Evolutionary conservation across 2,113 vertebrate species (phyloP).

Genomic region (Ranitomeya imitator): DNA sequence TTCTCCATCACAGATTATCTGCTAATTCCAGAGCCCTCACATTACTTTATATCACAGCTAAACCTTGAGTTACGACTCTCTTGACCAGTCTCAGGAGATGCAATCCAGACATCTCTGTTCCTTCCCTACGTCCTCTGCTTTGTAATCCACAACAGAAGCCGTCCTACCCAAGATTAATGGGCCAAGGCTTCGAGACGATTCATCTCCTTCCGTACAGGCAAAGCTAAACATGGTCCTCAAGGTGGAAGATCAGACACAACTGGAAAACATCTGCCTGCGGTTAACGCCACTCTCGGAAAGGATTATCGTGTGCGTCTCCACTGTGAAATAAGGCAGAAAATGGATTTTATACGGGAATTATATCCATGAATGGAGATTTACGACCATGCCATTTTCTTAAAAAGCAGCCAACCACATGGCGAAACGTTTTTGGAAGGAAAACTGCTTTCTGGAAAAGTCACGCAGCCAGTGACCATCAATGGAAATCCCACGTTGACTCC

Average conservation of each 20-base stretch:
- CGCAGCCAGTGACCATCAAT: no score
- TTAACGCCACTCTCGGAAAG: neutral
- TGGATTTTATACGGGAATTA: neutral
- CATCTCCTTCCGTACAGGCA: neutral
- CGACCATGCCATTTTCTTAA: neutral
- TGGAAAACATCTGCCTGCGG: neutral
- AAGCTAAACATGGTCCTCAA: conserved; percentile 6
- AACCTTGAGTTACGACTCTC: conserved; percentile 10
- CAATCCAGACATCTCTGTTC: conserved; percentile 17
- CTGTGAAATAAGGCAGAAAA: neutral
- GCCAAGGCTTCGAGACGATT: neutral
- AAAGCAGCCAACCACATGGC: neutral
- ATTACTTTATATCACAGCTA: conserved; percentile 18
- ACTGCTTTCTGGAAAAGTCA: no score
- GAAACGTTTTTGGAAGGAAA: no score
- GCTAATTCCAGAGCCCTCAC: conserved; percentile 1
- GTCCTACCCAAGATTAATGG: conserved; percentile 14
- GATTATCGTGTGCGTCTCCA: neutral
- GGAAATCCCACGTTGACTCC: no score
- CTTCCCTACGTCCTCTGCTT: conserved; percentile 15
- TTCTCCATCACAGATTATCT: neutral
- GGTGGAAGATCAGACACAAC: conserved; percentile 9
- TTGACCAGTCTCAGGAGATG: conserved; percentile 29
- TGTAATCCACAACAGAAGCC: conserved; percentile 17
- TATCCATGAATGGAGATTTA: neutral